These are phyloP conservation scores for Spodoptera picta DNA, from an alignment of 2,888 invertebrate genomes.

Conservation along the genomic window DNA sequence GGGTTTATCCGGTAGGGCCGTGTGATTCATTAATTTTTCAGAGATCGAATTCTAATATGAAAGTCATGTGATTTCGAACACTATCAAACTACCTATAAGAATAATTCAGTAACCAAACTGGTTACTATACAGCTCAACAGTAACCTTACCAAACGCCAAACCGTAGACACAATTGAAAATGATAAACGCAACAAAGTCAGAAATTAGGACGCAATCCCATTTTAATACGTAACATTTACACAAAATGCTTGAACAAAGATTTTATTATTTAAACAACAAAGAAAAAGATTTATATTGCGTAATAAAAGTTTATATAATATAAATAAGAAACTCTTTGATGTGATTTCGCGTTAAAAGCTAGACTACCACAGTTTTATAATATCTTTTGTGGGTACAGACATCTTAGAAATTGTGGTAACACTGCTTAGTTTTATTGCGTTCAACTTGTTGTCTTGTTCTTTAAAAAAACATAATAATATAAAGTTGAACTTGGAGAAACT, in stretches of 20 bases:
- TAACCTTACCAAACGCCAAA: too few relatives aligned
- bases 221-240: constrained; percentile 28
- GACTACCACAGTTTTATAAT: constrained; percentile 45
- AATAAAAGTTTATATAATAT: constrained; percentile 54
- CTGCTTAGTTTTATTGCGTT: constrained; percentile 38
- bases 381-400: constrained; percentile 48
- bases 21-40: too few relatives aligned
- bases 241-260: constrained; percentile 36
- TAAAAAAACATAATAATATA: constrained; percentile 8
- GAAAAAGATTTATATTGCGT: constrained; percentile 44
- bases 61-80: not conserved
- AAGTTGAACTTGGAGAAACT: not conserved
- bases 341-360: constrained; percentile 47
- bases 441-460: constrained; percentile 11
- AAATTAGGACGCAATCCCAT: constrained; percentile 14
- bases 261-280: constrained; percentile 55
- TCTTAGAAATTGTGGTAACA: constrained; percentile 44
- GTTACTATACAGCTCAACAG: too few relatives aligned
- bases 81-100: too few relatives aligned
- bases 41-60: too few relatives aligned
- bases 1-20: too few relatives aligned
- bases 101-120: too few relatives aligned
- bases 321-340: constrained; percentile 54
- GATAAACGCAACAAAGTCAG: constrained; percentile 2
- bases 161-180: too few relatives aligned